A percentile compares a stretch with the other conserved stretches of the same genome.
Evolutionary conservation across 2,888 invertebrate genomes (phyloP).

Genomic region (Galerucella nymphaeae): DNA sequence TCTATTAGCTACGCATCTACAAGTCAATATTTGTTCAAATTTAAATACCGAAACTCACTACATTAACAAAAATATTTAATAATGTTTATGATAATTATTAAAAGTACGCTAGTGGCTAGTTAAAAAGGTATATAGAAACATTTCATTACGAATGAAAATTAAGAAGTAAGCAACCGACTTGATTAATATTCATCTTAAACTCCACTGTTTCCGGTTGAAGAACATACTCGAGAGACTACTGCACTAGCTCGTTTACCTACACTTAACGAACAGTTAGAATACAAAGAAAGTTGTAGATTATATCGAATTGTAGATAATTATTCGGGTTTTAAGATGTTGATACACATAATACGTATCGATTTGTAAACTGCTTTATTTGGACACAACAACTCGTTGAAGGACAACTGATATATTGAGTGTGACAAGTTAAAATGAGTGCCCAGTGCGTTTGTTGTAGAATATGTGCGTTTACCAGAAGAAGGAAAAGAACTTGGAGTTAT

Average conservation of each 20-base stretch:
- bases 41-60: not conserved
- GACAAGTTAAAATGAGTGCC: too few species aligned
- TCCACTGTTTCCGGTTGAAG: constrained; percentile 48
- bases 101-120: constrained; percentile 9
- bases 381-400: too few species aligned
- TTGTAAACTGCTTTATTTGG: too few species aligned
- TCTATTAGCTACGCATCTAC: too few species aligned
- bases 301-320: not conserved
- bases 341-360: not conserved
- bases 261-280: not conserved
- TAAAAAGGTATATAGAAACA: constrained; percentile 5
- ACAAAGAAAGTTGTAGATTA: not conserved
- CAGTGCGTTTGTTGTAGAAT: too few species aligned
- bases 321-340: not conserved
- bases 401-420: too few species aligned
- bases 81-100: not conserved
- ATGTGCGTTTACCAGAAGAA: too few species aligned
- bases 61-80: not conserved
- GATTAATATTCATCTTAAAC: constrained; percentile 49
- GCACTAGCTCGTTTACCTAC: not conserved
- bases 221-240: constrained; percentile 5
- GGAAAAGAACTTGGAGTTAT: too few species aligned
- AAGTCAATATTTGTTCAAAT: too few species aligned
- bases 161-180: constrained; percentile 43
- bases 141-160: constrained; percentile 21